Percentiles rank a stretch among this genome's conserved stretches.
These are phyloP conservation scores for Oplegnathus fasciatus DNA, from an alignment of 2,113 vertebrate genomes.

Conservation along the genomic window DNA sequence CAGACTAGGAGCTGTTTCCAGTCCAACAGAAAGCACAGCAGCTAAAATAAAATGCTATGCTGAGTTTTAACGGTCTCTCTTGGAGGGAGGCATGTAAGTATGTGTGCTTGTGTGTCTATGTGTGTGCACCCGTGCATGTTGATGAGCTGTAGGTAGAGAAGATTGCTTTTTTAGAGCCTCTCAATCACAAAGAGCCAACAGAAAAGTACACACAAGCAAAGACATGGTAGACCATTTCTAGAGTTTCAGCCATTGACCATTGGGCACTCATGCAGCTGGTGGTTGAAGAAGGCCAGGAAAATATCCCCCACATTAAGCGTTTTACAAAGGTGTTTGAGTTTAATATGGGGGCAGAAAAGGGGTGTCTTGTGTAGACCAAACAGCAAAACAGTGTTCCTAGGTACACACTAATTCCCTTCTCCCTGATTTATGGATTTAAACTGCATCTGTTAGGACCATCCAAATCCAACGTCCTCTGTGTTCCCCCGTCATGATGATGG, in stretches of 20 bases:
- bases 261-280: not conserved
- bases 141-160: constrained; percentile 65
- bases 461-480: constrained; percentile 19
- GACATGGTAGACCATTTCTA: not conserved
- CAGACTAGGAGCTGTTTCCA: constrained; percentile 32
- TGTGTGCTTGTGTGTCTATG: constrained; percentile 8
- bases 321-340: not conserved
- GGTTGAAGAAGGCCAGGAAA: constrained; percentile 8
- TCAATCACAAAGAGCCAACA: constrained; percentile 71
- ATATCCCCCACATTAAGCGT: not conserved
- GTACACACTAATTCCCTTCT: not conserved
- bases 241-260: constrained; percentile 3
- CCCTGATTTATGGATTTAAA: constrained; percentile 12
- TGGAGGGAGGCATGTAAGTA: constrained; percentile 24
- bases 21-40: constrained; percentile 32
- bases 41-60: constrained; percentile 61
- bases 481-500: constrained; percentile 22
- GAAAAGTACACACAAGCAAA: constrained; percentile 50
- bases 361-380: not conserved
- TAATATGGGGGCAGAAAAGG: not conserved
- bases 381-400: not conserved
- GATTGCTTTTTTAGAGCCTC: constrained; percentile 79
- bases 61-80: constrained; percentile 56
- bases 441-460: constrained; percentile 13
- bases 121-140: constrained; percentile 45